A percentile compares a stretch with the other conserved stretches of the same genome.
phyloP scores from a whole-genome alignment of 2,888 invertebrate species.

The Choristoneura rosaceana region DNA sequence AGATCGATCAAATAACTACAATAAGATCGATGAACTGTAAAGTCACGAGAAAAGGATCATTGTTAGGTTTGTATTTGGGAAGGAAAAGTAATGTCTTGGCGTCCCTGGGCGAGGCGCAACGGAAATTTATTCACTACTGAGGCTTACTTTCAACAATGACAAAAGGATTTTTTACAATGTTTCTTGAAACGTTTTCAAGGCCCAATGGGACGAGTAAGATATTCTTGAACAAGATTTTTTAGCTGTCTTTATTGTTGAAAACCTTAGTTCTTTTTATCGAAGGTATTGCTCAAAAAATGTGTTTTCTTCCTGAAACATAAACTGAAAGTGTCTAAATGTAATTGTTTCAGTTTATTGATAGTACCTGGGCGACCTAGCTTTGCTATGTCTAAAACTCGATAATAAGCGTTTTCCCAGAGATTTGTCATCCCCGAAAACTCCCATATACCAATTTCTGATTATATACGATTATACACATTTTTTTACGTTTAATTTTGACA shows the following conservation, averaged over 20 bases:
- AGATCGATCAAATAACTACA: neutral
- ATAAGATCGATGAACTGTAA: slow-evolving; percentile 38
- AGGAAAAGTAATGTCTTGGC: slow-evolving; percentile 31
- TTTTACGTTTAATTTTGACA: too few species aligned
- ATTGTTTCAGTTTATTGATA: too few species aligned
- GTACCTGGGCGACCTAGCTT: too few species aligned
- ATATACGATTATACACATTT: too few species aligned
- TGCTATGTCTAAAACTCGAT: too few species aligned
- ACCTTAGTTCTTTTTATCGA: neutral
- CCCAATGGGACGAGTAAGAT: neutral
- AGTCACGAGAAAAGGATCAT: slow-evolving; percentile 32
- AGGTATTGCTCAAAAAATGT: neutral
- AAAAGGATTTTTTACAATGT: slow-evolving; percentile 12
- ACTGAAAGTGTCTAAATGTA: too few species aligned
- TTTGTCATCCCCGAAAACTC: too few species aligned
- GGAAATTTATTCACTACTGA: slow-evolving; percentile 30
- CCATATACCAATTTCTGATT: too few species aligned
- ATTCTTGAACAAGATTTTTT: neutral
- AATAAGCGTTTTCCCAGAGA: too few species aligned
- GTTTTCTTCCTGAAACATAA: too few species aligned
- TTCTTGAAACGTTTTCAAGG: neutral
- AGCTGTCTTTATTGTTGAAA: neutral
- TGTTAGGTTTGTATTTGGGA: slow-evolving; percentile 34
- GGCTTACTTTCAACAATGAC: slow-evolving; percentile 22
- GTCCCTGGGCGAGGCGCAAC: slow-evolving; percentile 19